Evolutionary conservation across 37 sponge, comb jelly and placozoan genomes (phyloP).

Genomic region (Eunapius fragilis): DNA sequence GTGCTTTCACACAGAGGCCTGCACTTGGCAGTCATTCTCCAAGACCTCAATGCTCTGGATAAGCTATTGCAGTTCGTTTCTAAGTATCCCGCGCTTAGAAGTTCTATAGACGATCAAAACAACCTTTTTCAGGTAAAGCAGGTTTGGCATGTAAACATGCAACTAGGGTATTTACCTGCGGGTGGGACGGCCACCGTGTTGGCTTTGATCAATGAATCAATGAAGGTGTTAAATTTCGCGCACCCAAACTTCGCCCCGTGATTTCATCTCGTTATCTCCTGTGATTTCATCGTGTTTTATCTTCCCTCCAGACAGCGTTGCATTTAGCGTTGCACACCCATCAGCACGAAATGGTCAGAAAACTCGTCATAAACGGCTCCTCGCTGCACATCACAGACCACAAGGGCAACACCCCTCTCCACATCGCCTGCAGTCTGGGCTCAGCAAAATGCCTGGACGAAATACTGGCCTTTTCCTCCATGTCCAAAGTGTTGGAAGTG

Average conservation of each 20-base stretch:
- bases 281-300: background rate
- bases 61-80: slow-evolving; percentile 42
- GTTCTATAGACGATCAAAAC: slow-evolving; percentile 65
- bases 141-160: background rate
- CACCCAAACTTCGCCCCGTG: background rate
- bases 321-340: slow-evolving; percentile 78
- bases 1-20: slow-evolving; percentile 50
- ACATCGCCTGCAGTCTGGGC: slow-evolving; percentile 65
- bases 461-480: slow-evolving; percentile 17
- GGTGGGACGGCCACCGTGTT: background rate
- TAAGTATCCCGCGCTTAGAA: slow-evolving; percentile 21
- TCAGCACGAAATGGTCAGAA: slow-evolving; percentile 53
- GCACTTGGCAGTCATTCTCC: slow-evolving; percentile 77
- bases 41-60: slow-evolving; percentile 24
- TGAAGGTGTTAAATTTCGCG: background rate
- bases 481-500: slow-evolving; percentile 24
- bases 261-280: background rate
- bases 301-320: slow-evolving; percentile 65
- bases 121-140: slow-evolving; percentile 69
- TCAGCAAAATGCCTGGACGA: slow-evolving; percentile 57
- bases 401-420: slow-evolving; percentile 86
- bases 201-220: background rate
- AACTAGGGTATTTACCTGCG: slow-evolving; percentile 16
- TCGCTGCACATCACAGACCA: slow-evolving; percentile 62
- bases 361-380: slow-evolving; percentile 63